Evolutionary conservation across 2,797 vertebrate species (phyloP).

Genomic region (Rachycentron canadum): DNA sequence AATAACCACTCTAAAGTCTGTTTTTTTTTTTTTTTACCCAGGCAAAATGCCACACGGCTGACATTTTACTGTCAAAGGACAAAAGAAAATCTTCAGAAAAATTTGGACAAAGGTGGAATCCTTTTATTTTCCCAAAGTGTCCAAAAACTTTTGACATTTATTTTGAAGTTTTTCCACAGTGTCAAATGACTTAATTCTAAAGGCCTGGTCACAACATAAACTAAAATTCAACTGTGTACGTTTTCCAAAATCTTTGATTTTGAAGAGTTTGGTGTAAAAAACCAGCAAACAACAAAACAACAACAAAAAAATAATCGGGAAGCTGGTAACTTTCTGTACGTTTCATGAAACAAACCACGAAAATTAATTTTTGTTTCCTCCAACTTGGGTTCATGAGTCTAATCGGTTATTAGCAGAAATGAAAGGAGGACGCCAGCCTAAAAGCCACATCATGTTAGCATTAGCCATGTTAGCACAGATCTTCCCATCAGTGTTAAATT

Average conservation of each 20-base stretch:
- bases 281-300: too few species aligned
- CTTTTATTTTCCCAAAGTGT: background rate
- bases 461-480: conserved; percentile 7
- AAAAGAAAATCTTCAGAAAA: background rate
- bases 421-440: background rate
- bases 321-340: too few species aligned
- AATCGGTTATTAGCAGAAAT: background rate
- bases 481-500: background rate
- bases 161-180: background rate
- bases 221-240: background rate
- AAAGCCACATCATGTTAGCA: conserved; percentile 10
- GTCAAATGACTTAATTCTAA: background rate
- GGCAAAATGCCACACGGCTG: background rate
- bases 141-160: too few species aligned
- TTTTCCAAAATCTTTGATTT: background rate
- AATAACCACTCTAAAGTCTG: background rate
- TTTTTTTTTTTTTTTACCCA: background rate
- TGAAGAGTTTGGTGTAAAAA: background rate
- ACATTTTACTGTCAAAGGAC: conserved; percentile 3
- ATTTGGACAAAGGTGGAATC: background rate
- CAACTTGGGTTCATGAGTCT: background rate
- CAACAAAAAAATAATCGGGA: too few species aligned
- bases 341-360: too few species aligned
- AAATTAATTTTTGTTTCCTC: background rate
- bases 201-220: background rate